Conservation (phyloP, 64 coral and sea anemone genomes). For the Montipora sp. region DNA sequence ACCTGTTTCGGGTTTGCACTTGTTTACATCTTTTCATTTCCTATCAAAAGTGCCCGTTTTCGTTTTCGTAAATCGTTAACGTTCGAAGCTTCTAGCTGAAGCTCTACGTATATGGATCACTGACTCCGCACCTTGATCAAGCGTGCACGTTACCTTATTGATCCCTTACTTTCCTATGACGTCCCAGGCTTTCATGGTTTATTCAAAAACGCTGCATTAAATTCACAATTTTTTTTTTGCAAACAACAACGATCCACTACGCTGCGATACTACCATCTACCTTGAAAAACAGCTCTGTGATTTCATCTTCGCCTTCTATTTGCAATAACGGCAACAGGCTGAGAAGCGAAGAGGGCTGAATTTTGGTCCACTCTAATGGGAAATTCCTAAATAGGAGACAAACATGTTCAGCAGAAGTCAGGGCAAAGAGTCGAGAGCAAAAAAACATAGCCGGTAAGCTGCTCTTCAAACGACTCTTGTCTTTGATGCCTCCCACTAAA, state of each 20-base stretch:
- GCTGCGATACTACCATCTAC: not conserved
- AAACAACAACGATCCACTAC: not conserved
- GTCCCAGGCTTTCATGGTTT: not conserved
- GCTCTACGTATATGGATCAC: too few species aligned
- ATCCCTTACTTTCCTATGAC: too few species aligned
- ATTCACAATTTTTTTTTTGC: not conserved
- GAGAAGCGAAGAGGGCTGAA: not conserved
- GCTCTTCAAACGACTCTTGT: too few species aligned
- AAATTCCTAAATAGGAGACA: not conserved
- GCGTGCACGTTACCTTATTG: too few species aligned
- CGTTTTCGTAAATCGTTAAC: too few species aligned
- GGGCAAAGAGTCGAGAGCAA: not conserved
- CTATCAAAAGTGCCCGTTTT: too few species aligned
- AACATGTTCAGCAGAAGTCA: not conserved
- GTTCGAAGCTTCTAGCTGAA: too few species aligned
- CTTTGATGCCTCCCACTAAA: too few species aligned
- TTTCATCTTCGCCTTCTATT: conserved; percentile 17
- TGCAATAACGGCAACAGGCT: not conserved
- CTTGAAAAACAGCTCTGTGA: conserved; percentile 22
- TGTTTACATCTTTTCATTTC: too few species aligned
- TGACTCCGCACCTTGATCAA: too few species aligned
- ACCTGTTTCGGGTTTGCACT: too few species aligned
- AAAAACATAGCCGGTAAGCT: not conserved
- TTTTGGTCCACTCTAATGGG: conserved; percentile 21
- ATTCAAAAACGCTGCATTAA: not conserved